These are phyloP conservation scores for Cyclophora punctaria DNA, from an alignment of 2,888 invertebrate species.

Conservation along the genomic window DNA sequence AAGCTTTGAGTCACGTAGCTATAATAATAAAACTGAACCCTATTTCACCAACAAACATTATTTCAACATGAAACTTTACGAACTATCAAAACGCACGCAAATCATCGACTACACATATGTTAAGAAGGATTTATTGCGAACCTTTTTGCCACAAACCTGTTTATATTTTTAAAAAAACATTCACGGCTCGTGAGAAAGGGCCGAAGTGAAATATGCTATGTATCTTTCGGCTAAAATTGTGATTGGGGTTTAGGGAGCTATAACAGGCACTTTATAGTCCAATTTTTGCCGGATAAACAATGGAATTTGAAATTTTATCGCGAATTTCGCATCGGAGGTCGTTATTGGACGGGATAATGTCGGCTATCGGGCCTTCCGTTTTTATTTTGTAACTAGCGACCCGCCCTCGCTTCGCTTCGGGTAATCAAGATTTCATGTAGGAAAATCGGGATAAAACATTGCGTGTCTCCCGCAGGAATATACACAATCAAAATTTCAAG, in stretches of 20 bases:
- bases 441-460: too few relatives aligned
- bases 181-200: slow-evolving; percentile 24
- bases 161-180: slow-evolving; percentile 34
- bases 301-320: slow-evolving; percentile 61
- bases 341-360: slow-evolving; percentile 21
- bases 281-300: slow-evolving; percentile 67
- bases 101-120: slow-evolving; percentile 39
- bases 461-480: too few relatives aligned
- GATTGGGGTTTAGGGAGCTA: slow-evolving; percentile 65
- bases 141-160: slow-evolving; percentile 48
- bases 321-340: slow-evolving; percentile 20
- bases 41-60: slow-evolving; percentile 9
- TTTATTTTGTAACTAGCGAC: slow-evolving; percentile 25
- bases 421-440: too few relatives aligned
- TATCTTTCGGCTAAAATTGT: slow-evolving; percentile 57
- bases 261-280: slow-evolving; percentile 64
- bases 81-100: slow-evolving; percentile 27
- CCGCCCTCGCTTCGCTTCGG: too few relatives aligned
- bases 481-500: too few relatives aligned
- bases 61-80: too few relatives aligned
- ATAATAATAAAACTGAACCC: too few relatives aligned
- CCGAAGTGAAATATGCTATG: slow-evolving; percentile 53
- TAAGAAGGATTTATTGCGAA: slow-evolving; percentile 46
- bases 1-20: too few relatives aligned
- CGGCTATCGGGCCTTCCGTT: slow-evolving; percentile 18